These are phyloP conservation scores for Umimayanthus kanabou DNA, from an alignment of 92 coral and sea anemone species.

Conservation along the genomic window DNA sequence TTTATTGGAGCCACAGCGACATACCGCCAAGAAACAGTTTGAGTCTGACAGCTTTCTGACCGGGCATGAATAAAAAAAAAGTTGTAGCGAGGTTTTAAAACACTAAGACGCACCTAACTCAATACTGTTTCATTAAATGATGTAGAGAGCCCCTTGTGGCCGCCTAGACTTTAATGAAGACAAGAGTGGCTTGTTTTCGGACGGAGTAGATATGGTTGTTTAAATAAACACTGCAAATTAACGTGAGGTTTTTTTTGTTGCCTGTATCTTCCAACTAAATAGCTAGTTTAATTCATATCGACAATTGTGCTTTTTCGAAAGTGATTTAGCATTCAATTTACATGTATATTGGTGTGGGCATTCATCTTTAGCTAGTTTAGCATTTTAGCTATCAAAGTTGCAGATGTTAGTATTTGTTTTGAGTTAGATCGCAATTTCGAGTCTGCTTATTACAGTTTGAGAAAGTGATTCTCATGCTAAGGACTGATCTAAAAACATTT, in stretches of 20 bases:
- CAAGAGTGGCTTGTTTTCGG: conserved; percentile 26
- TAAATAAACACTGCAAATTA: neutral
- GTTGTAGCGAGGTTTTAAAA: neutral
- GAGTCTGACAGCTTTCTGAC: neutral
- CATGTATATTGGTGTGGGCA: neutral
- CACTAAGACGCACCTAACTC: neutral
- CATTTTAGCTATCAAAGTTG: neutral
- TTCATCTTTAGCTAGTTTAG: neutral
- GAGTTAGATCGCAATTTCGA: neutral
- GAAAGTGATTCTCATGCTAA: neutral
- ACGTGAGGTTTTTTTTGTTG: neutral
- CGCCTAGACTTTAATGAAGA: neutral
- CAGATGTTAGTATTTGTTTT: neutral
- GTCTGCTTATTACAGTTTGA: neutral
- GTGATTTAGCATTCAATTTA: neutral
- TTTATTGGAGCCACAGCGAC: neutral
- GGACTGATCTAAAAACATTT: neutral
- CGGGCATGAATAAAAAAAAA: neutral
- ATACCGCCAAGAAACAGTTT: too few relatives aligned
- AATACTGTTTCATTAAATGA: neutral
- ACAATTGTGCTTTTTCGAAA: neutral
- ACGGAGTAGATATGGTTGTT: neutral
- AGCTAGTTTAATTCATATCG: neutral
- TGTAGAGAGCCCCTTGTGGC: neutral
- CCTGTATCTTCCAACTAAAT: neutral